These are phyloP conservation scores for Fragum sueziense DNA, from an alignment of 2,888 invertebrate species.

Conservation along the genomic window DNA sequence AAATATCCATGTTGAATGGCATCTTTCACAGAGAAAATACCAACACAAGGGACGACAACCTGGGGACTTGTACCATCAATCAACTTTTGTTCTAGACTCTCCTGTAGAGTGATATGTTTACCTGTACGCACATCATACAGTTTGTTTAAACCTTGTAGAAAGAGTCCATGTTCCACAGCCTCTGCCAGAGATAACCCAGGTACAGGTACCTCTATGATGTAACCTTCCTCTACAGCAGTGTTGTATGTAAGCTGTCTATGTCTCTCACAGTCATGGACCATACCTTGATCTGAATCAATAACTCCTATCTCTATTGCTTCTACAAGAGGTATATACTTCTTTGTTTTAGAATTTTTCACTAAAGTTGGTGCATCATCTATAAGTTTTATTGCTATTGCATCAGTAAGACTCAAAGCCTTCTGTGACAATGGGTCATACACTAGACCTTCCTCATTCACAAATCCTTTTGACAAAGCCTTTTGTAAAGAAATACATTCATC, in stretches of 20 bases:
- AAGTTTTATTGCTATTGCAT: constrained; percentile 73
- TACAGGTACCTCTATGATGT: constrained; percentile 72
- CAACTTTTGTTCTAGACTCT: constrained; percentile 92
- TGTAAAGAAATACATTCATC: constrained; percentile 89
- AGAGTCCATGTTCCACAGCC: constrained; percentile 69
- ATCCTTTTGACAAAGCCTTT: constrained; percentile 92
- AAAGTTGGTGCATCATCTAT: constrained; percentile 69
- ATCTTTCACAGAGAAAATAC: constrained; percentile 87
- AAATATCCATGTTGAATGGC: constrained; percentile 88
- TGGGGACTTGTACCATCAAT: constrained; percentile 63
- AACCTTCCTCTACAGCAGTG: constrained; percentile 71
- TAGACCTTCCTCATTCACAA: constrained; percentile 85
- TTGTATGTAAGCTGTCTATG: constrained; percentile 62
- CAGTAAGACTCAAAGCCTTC: constrained; percentile 67
- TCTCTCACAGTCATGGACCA: constrained; percentile 62
- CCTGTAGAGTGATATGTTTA: constrained; percentile 89
- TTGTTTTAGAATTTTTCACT: constrained; percentile 90
- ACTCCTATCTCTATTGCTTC: constrained; percentile 68
- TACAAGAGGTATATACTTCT: constrained; percentile 89
- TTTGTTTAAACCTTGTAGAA: constrained; percentile 64
- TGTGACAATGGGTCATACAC: constrained; percentile 72
- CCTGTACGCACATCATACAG: constrained; percentile 87
- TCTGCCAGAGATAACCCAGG: constrained; percentile 73
- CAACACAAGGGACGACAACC: constrained; percentile 66
- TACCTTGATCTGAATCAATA: constrained; percentile 62